Conservation (phyloP, 2,113 vertebrate genomes). For the Brachyhypopomus gauderio region DNA sequence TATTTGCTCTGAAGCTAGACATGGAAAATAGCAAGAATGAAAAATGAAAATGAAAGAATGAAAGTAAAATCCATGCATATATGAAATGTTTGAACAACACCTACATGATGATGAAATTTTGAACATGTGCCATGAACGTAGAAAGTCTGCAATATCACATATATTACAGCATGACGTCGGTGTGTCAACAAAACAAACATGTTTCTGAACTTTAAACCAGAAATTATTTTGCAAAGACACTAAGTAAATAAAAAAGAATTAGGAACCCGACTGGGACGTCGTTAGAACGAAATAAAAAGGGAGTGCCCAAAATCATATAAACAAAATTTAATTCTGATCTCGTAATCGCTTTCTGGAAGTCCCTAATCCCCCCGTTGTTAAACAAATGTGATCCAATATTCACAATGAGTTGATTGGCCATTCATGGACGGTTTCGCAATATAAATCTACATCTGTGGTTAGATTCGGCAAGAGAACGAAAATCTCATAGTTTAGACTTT, state of each 20-base stretch:
- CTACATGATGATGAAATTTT: background rate
- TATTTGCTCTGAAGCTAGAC: slow-evolving; percentile 7
- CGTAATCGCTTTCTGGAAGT: background rate
- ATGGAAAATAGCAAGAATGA: background rate
- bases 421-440: background rate
- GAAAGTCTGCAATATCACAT: too few relatives aligned
- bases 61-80: background rate
- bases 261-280: background rate
- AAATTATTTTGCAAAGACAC: background rate
- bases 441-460: background rate
- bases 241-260: background rate
- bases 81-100: background rate
- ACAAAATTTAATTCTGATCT: background rate
- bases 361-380: background rate
- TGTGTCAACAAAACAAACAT: background rate
- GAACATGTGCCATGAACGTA: background rate
- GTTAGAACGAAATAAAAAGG: too few relatives aligned
- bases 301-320: background rate
- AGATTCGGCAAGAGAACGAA: too few relatives aligned
- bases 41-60: background rate
- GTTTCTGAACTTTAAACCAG: slow-evolving; percentile 6
- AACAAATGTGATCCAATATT: background rate
- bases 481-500: too few relatives aligned
- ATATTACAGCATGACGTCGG: too few relatives aligned
- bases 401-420: background rate